Evolutionary conservation across 2,888 invertebrate species (phyloP).

Genomic region (Rapana venosa): DNA sequence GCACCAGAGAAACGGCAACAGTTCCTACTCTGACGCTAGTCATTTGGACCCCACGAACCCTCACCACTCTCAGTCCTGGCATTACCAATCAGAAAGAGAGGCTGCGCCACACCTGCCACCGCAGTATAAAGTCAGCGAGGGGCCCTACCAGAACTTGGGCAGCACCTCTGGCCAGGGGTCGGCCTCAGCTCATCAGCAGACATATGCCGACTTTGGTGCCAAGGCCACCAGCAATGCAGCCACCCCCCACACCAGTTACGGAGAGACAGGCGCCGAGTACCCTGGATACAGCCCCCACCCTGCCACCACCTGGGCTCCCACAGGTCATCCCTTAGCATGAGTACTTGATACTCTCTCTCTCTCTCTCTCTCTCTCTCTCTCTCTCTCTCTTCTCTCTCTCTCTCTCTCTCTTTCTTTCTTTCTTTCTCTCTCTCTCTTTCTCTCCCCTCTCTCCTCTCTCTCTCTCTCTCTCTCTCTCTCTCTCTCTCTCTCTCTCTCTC

Average conservation of each 20-base stretch:
- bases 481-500: no score
- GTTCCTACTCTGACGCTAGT: neutral
- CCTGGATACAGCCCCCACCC: neutral
- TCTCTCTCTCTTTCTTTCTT: no score
- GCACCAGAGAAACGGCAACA: neutral
- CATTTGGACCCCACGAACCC: neutral
- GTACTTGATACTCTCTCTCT: no score
- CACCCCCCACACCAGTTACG: neutral
- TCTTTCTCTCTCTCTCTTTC: no score
- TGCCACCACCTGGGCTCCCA: neutral
- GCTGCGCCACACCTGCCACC: neutral
- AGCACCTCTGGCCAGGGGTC: neutral
- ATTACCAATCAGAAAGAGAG: constrained; percentile 15
- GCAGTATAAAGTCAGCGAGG: neutral
- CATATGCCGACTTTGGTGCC: neutral
- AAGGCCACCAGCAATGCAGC: neutral
- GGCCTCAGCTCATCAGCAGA: constrained; percentile 22
- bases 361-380: no score
- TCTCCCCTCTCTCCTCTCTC: no score
- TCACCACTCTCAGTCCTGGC: neutral
- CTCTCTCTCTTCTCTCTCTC: no score
- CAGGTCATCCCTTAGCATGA: neutral
- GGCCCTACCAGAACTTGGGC: neutral
- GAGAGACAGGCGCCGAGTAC: neutral
- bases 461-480: no score